phyloP scores from a whole-genome alignment of 1,140 invertebrate species.

The Temnothorax longispinosus region DNA sequence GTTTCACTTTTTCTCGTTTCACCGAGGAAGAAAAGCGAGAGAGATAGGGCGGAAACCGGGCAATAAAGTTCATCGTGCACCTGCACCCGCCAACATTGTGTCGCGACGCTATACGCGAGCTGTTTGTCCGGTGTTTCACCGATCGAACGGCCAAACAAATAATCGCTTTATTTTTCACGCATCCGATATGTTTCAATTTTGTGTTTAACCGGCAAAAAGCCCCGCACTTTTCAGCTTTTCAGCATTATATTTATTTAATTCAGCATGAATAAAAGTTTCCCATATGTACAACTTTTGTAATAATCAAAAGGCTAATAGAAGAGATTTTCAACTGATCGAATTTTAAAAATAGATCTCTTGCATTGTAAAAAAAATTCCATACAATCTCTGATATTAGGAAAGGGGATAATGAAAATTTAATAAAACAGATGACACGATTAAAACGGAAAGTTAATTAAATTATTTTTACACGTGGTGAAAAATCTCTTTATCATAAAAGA shows the following conservation, averaged over 20 bases:
- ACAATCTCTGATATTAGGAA: not conserved
- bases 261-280: not conserved
- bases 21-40: not conserved
- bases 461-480: not conserved
- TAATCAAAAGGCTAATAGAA: not conserved
- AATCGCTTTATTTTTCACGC: conserved; percentile 25
- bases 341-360: not conserved
- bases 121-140: conserved; percentile 4
- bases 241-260: not conserved
- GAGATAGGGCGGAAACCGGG: not conserved
- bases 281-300: not conserved
- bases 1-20: not conserved
- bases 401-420: not conserved
- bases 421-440: not conserved
- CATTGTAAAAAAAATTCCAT: not conserved
- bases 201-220: conserved; percentile 9
- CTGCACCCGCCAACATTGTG: conserved; percentile 32
- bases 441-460: conserved; percentile 18
- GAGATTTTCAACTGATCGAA: not conserved
- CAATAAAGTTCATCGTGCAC: conserved; percentile 5
- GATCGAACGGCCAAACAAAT: conserved; percentile 17
- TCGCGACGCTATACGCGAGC: not conserved
- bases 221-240: not conserved
- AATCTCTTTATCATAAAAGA: not conserved
- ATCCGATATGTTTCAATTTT: not conserved